Conservation (phyloP, 2,888 invertebrate genomes). For the Epiblema foenella region DNA sequence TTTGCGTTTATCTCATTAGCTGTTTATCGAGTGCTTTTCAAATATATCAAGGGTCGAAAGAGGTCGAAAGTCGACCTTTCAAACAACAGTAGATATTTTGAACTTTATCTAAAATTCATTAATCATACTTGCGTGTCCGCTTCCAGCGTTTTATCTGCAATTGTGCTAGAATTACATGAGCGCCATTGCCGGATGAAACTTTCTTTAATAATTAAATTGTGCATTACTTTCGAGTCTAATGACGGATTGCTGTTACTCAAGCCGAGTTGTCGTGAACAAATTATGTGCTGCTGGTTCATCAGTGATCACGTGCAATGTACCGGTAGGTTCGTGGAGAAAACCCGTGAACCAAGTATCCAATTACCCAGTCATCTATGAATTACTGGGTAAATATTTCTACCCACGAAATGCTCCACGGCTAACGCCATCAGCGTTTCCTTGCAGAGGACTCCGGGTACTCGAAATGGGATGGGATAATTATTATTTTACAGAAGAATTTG, state of each 20-base stretch:
- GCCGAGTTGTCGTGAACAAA: conserved; percentile 39
- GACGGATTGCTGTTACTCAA: conserved; percentile 45
- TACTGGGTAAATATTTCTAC: background rate
- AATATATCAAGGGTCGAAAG: conserved; percentile 33
- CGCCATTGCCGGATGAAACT: conserved; percentile 44
- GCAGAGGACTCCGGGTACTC: background rate
- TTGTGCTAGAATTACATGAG: conserved; percentile 42
- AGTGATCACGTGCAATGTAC: background rate
- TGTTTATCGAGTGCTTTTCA: conserved; percentile 18
- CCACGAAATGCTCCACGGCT: background rate
- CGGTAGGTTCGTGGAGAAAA: too few species aligned
- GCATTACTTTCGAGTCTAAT: conserved; percentile 46
- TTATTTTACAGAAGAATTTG: too few species aligned
- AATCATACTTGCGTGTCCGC: conserved; percentile 46
- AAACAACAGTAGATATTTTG: conserved; percentile 36
- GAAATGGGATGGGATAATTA: too few species aligned
- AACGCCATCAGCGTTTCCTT: background rate
- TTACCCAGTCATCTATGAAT: background rate
- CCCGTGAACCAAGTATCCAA: background rate
- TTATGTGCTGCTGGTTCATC: conserved; percentile 13
- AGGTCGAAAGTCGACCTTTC: conserved; percentile 42
- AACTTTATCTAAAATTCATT: conserved; percentile 44
- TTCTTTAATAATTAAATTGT: conserved; percentile 46
- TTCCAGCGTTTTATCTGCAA: conserved; percentile 34
- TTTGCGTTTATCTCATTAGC: conserved; percentile 30